Percentiles rank a stretch among this genome's conserved stretches.
phyloP scores from a whole-genome alignment of 1,140 invertebrate species.

The Kradibia gibbosae region DNA sequence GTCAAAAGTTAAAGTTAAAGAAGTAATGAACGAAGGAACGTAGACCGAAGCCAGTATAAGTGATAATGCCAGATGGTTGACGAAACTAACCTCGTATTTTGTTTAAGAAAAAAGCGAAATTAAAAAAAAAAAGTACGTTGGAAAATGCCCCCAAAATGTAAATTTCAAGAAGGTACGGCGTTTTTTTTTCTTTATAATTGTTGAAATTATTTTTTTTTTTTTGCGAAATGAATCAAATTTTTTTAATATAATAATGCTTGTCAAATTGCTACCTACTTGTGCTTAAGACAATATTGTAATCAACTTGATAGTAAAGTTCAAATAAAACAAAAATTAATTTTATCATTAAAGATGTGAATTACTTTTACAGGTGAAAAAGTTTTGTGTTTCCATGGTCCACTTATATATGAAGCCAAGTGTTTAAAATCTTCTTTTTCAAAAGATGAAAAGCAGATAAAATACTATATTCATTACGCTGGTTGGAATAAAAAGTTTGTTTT shows the following conservation, averaged over 20 bases:
- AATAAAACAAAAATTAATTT: background rate
- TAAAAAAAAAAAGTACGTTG: slow-evolving; percentile 23
- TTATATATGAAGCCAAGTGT: slow-evolving; percentile 97
- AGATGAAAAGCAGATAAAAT: slow-evolving; percentile 90
- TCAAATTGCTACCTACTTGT: background rate
- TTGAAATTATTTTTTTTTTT: background rate
- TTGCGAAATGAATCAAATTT: background rate
- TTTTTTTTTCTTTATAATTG: background rate
- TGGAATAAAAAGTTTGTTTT: slow-evolving; percentile 95
- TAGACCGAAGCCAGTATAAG: no score
- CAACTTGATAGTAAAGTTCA: background rate
- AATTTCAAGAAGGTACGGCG: slow-evolving; percentile 67
- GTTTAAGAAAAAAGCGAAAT: slow-evolving; percentile 12
- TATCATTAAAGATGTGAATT: slow-evolving; percentile 20
- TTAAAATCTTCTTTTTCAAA: slow-evolving; percentile 86
- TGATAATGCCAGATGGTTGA: slow-evolving; percentile 43
- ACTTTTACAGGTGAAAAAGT: slow-evolving; percentile 88
- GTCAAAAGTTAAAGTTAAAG: no score
- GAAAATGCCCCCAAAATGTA: slow-evolving; percentile 68
- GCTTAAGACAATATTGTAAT: background rate
- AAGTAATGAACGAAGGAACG: no score
- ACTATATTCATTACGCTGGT: slow-evolving; percentile 96
- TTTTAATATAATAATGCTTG: background rate
- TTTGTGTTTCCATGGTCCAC: slow-evolving; percentile 94
- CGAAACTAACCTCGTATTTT: slow-evolving; percentile 39